Percentiles rank a stretch among this genome's conserved stretches.
phyloP scores from a whole-genome alignment of 1,140 invertebrate species.

The Drosophila kikkawai region DNA sequence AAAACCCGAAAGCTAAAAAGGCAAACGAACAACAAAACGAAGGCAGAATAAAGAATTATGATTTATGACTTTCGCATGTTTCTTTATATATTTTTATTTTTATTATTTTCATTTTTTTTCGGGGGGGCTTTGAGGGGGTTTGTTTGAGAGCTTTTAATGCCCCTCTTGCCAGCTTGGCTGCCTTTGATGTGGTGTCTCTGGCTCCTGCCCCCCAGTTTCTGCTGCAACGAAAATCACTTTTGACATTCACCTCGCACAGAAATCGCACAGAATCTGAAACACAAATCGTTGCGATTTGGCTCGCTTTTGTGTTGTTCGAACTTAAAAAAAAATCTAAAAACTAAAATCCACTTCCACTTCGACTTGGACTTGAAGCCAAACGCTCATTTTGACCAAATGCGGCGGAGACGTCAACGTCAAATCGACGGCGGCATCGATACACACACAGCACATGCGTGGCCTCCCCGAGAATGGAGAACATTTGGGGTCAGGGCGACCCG shows the following conservation, averaged over 20 bases:
- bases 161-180: conserved; percentile 26
- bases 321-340: not conserved
- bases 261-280: conserved; percentile 19
- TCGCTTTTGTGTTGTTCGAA: conserved; percentile 18
- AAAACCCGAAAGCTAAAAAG: conserved; percentile 63
- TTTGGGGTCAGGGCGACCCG: conserved; percentile 61
- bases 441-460: conserved; percentile 61
- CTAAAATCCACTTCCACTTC: conserved; percentile 23
- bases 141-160: conserved; percentile 62
- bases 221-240: conserved; percentile 72
- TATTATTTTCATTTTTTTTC: conserved; percentile 5
- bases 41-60: conserved; percentile 74
- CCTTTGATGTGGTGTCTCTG: conserved; percentile 48
- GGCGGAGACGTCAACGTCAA: conserved; percentile 47
- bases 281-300: conserved; percentile 51
- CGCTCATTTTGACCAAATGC: conserved; percentile 66
- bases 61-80: conserved; percentile 82
- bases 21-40: conserved; percentile 37
- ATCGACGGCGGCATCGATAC: conserved; percentile 3
- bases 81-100: conserved; percentile 37
- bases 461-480: conserved; percentile 38
- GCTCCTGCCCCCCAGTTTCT: not conserved
- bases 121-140: conserved; percentile 11
- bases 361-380: conserved; percentile 22
- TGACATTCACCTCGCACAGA: conserved; percentile 61